phyloP scores from a whole-genome alignment of 35 echinoderm and acorn worm species.

The Chiridota heheva region DNA sequence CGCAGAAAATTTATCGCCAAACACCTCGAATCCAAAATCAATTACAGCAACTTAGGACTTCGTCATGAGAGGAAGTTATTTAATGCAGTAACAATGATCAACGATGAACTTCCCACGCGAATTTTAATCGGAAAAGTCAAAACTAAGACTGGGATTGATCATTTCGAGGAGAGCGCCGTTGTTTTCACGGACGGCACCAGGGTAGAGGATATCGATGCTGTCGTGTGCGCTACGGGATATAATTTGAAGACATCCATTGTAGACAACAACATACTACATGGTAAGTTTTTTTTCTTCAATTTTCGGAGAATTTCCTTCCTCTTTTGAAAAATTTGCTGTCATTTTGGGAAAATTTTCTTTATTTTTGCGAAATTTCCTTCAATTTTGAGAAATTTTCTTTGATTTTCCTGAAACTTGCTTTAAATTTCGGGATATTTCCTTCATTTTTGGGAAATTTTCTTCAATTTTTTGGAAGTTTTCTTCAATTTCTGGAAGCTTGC shows the following conservation, averaged over 20 bases:
- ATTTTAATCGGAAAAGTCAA: conserved; percentile 47
- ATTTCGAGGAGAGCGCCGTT: conserved; percentile 39
- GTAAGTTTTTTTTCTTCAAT: conserved; percentile 7
- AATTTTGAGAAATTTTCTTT: no score
- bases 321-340: no score
- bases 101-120: conserved; percentile 70
- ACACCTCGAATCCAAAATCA: conserved; percentile 2
- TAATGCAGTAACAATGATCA: conserved; percentile 46
- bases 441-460: no score
- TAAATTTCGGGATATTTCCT: no score
- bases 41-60: conserved; percentile 49
- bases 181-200: conserved; percentile 71
- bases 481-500: no score
- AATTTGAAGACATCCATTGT: conserved; percentile 33
- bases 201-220: conserved; percentile 63
- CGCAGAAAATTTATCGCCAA: conserved; percentile 3
- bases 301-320: no score
- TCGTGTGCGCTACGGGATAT: conserved; percentile 78
- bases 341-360: no score
- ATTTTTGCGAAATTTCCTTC: no score
- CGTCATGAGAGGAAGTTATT: conserved; percentile 49
- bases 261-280: conserved; percentile 46
- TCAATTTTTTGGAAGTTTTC: no score
- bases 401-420: no score
- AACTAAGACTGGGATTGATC: conserved; percentile 47